Evolutionary conservation across 2,113 vertebrate species (phyloP), one percentile per base, ranked within the genome.

Genomic region (Istiophorus platypterus): DNA sequence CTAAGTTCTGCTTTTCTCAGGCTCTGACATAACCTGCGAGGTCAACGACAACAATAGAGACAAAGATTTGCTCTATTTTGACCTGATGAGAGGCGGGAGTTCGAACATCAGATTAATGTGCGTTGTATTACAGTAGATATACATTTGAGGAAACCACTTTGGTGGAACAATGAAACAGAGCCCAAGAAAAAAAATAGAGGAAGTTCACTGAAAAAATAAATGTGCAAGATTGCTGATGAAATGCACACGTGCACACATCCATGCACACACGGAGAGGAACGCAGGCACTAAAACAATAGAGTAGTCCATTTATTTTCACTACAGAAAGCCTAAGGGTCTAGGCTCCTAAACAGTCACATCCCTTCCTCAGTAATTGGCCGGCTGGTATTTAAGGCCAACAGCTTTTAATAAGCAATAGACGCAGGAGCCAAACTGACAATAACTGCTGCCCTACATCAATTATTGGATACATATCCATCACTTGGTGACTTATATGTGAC

Each of bases 401-500:
- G 94, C 94, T 94, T 94, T 95, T 95, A 95, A 96, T 95, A 96
- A 94, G 95, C 95, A 94, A 95, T 94, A 95, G 92, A 94, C 93
- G 91, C 93, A 84, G 89, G 90, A 95, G 93, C 91, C 93, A 95
- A 94, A 94, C 91, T 94, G 94, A 95, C 93, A 95, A 95, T 95
- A 95, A 93, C 93, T 89, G 92, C 92, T 88, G 92, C 91, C 94
- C 94, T 94, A 95, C 94, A 95, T 95, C 94, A 93, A 94, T 97
- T 97, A 96, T 95, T 92, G 97, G 95, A 91, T 96, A 96, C 93
- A 95, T 96, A 98, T 98, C 96, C 96, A 97, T 98, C 97, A 97
- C 88, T 85, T 71, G 65, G 94, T 96, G 97, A 97, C 95, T 94
- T 95, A 94, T 94, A 94, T 90, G 92, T 93, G 94, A 95, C 94